These are phyloP conservation scores for Strongylocentrotus purpuratus DNA, from an alignment of 35 echinoderm and acorn worm species.

Conservation along the genomic window DNA sequence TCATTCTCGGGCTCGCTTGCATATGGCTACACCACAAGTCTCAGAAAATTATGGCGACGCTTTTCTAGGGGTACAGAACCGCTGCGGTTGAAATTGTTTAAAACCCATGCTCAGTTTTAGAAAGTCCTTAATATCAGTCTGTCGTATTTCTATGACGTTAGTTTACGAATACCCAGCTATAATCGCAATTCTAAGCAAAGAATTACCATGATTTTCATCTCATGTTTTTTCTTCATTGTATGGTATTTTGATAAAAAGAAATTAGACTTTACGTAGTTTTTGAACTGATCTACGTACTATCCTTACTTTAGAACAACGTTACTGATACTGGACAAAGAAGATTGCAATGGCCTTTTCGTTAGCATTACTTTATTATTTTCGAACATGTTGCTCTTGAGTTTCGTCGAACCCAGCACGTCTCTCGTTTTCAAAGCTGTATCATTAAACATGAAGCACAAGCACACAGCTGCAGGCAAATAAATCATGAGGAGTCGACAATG, in stretches of 20 bases:
- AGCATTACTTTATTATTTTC: background rate
- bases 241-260: no score
- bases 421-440: background rate
- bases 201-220: no score
- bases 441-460: background rate
- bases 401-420: background rate
- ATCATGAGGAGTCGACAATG: background rate
- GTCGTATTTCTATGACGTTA: no score
- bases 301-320: no score
- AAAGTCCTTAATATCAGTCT: no score
- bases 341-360: background rate
- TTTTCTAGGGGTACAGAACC: background rate
- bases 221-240: no score
- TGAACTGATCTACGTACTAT: no score
- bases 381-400: background rate
- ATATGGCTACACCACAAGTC: background rate
- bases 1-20: background rate
- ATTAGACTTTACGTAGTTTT: no score
- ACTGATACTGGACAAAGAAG: no score
- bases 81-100: background rate
- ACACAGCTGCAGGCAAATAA: background rate
- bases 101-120: background rate
- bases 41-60: background rate
- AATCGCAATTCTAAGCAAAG: no score
- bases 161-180: no score